Conservation (phyloP, 2,888 invertebrate genomes). For the Mythimna loreyi region DNA sequence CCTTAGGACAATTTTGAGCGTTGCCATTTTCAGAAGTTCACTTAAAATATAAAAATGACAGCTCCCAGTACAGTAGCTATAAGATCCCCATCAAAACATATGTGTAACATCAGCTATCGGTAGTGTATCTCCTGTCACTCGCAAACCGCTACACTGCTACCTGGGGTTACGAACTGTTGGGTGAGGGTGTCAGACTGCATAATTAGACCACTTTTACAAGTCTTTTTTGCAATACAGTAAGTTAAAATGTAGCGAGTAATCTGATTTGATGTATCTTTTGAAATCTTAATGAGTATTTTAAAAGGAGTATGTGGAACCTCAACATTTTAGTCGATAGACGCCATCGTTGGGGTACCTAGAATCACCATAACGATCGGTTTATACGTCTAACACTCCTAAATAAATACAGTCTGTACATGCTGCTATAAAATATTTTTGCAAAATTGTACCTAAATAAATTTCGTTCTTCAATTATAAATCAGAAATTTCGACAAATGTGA, state of each 20-base stretch:
- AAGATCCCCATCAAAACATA: conserved; percentile 31
- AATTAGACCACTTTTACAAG: conserved; percentile 27
- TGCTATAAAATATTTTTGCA: conserved; percentile 4
- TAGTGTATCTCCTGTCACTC: conserved; percentile 16
- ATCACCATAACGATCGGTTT: no score
- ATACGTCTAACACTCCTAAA: neutral
- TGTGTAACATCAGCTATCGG: conserved; percentile 18
- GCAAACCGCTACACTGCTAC: conserved; percentile 14
- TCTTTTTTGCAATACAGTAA: neutral
- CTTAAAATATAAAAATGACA: neutral
- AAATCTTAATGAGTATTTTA: neutral
- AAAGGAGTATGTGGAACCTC: neutral
- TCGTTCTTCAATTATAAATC: neutral
- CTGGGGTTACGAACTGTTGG: conserved; percentile 11
- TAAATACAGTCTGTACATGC: neutral
- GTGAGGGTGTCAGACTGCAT: conserved; percentile 17
- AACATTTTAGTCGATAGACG: no score
- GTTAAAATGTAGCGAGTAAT: neutral
- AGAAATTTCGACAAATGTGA: neutral
- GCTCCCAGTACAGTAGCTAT: neutral
- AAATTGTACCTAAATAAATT: neutral
- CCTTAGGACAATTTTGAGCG: no score
- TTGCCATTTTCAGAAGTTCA: no score
- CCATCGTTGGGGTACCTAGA: no score
- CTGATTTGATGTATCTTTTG: conserved; percentile 4